A percentile compares a stretch with the other conserved stretches of the same genome.
Conservation (phyloP, 92 coral and sea anemone species). For the Pocillopora grandis region DNA sequence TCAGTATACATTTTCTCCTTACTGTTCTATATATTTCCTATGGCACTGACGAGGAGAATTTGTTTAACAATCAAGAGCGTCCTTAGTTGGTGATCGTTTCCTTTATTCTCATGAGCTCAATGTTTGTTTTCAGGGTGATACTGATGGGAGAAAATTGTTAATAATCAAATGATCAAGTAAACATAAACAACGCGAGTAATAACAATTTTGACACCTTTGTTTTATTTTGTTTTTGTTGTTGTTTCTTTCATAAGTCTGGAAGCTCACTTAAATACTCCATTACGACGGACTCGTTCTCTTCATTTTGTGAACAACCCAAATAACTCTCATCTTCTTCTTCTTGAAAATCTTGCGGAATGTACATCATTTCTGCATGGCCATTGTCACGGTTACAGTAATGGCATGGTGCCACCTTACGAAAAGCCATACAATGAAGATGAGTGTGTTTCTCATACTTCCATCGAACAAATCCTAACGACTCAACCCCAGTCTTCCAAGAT, state of each 20-base stretch:
- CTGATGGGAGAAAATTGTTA: too few species aligned
- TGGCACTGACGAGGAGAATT: too few species aligned
- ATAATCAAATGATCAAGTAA: too few species aligned
- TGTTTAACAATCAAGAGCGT: too few species aligned
- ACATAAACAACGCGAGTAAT: too few species aligned
- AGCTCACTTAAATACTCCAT: slow-evolving; percentile 49
- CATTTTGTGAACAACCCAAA: slow-evolving; percentile 26
- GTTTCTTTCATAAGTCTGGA: slow-evolving; percentile 31
- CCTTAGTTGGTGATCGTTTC: too few species aligned
- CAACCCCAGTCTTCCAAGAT: slow-evolving; percentile 91
- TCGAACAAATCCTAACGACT: slow-evolving; percentile 88
- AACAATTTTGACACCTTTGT: too few species aligned
- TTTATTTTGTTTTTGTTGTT: background rate
- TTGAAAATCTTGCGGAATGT: slow-evolving; percentile 87
- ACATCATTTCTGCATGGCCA: slow-evolving; percentile 75
- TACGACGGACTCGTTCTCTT: slow-evolving; percentile 37
- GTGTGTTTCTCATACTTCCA: slow-evolving; percentile 87
- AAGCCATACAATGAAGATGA: slow-evolving; percentile 96
- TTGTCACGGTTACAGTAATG: slow-evolving; percentile 44
- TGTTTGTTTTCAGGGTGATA: too few species aligned
- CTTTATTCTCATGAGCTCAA: too few species aligned
- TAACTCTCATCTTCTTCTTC: slow-evolving; percentile 51
- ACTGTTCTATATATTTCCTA: too few species aligned
- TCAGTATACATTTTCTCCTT: too few species aligned
- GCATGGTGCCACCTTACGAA: slow-evolving; percentile 86